These are phyloP conservation scores for Neoitamus cyanurus DNA, from an alignment of 2,888 invertebrate genomes.

Conservation along the genomic window DNA sequence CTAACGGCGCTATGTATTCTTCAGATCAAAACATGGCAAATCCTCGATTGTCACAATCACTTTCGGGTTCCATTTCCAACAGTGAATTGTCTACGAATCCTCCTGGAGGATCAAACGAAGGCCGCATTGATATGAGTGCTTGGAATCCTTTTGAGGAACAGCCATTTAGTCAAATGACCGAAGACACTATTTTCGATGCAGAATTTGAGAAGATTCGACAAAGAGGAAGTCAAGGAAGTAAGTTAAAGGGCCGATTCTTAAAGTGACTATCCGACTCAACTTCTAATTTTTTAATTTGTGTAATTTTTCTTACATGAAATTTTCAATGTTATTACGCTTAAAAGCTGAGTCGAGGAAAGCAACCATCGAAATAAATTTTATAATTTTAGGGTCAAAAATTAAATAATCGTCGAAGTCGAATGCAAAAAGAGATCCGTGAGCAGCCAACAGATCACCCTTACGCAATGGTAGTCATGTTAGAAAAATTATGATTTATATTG, in stretches of 20 bases:
- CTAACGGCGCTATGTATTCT: conserved; percentile 41
- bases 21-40: conserved; percentile 50
- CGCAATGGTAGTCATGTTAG: too few relatives aligned
- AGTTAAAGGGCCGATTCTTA: too few relatives aligned
- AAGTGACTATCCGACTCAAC: too few relatives aligned
- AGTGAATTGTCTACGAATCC: conserved; percentile 61
- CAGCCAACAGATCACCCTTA: too few relatives aligned
- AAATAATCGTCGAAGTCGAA: too few relatives aligned
- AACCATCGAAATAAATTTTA: background rate
- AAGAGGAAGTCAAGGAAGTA: conserved; percentile 80
- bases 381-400: too few relatives aligned
- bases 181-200: conserved; percentile 84
- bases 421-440: too few relatives aligned
- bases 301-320: background rate
- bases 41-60: conserved; percentile 54
- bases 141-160: conserved; percentile 89
- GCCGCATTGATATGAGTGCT: conserved; percentile 71
- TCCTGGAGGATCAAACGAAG: conserved; percentile 57
- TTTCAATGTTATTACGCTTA: too few relatives aligned
- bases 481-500: too few relatives aligned
- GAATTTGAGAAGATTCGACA: conserved; percentile 85
- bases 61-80: conserved; percentile 62
- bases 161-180: conserved; percentile 79
- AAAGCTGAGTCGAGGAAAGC: too few relatives aligned
- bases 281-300: background rate